These are phyloP conservation scores for Streptopelia turtur DNA, from an alignment of 2,797 vertebrate genomes.

Conservation along the genomic window DNA sequence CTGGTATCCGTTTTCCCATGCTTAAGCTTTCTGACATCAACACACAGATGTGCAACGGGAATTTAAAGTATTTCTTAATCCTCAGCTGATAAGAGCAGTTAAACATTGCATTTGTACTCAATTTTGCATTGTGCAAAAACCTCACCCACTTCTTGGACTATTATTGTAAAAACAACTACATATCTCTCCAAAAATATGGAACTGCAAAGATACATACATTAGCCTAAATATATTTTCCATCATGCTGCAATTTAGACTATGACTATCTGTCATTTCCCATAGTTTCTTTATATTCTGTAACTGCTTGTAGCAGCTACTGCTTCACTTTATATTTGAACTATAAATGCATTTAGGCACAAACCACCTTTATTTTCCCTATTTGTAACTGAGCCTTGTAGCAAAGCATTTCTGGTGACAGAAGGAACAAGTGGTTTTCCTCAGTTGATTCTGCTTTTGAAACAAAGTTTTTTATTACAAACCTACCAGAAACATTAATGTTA, in stretches of 20 bases:
- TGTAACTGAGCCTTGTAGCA: not conserved
- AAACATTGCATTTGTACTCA: not conserved
- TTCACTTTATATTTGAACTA: not conserved
- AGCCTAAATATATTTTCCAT: not conserved
- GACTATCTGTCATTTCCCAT: not conserved
- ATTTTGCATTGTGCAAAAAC: not conserved
- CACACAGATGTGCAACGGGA: not conserved
- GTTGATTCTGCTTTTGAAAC: not conserved
- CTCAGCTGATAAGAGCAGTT: not conserved
- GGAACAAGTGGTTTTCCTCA: not conserved
- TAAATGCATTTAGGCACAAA: not conserved
- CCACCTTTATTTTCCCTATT: not conserved
- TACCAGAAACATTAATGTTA: not conserved
- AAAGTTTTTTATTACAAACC: not conserved
- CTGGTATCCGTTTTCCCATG: not conserved
- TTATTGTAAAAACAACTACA: not conserved
- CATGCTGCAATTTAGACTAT: not conserved
- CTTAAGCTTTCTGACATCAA: not conserved
- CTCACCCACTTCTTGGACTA: not conserved
- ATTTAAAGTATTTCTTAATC: not conserved
- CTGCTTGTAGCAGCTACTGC: not conserved
- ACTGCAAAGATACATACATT: not conserved
- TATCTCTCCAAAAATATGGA: not conserved
- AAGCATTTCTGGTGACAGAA: not conserved
- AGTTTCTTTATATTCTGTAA: not conserved